Conservation (phyloP, 2,888 invertebrate species). For the Ariolimax columbianus region DNA sequence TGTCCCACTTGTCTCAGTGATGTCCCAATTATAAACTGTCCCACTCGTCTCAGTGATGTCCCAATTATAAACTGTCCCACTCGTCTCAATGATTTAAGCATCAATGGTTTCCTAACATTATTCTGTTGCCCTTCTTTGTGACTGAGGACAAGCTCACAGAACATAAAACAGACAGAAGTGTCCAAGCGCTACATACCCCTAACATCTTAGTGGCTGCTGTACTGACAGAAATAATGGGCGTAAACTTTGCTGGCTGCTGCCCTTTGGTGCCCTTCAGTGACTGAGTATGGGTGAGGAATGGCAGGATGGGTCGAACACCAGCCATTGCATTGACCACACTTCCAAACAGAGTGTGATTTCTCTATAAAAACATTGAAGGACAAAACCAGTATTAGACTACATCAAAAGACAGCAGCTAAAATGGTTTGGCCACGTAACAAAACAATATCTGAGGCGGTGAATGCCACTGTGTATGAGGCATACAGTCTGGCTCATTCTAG, state of each 20-base stretch:
- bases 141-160: not conserved
- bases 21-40: too few species aligned
- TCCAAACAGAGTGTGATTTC: slow-evolving; percentile 97
- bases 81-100: too few species aligned
- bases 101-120: too few species aligned
- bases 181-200: slow-evolving; percentile 39
- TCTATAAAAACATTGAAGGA: slow-evolving; percentile 81
- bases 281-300: slow-evolving; percentile 73
- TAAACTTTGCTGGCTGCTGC: slow-evolving; percentile 67
- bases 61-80: too few species aligned
- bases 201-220: slow-evolving; percentile 54
- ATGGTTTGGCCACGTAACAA: too few species aligned
- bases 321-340: slow-evolving; percentile 83
- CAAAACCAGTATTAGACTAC: not conserved
- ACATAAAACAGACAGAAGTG: not conserved
- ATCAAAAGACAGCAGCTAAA: too few species aligned
- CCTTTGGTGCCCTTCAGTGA: slow-evolving; percentile 73
- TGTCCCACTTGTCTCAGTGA: too few species aligned
- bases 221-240: slow-evolving; percentile 52
- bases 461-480: too few species aligned
- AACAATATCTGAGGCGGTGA: too few species aligned
- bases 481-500: too few species aligned
- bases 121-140: too few species aligned
- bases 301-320: slow-evolving; percentile 67
- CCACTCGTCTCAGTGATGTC: too few species aligned